phyloP scores from a whole-genome alignment of 2,888 invertebrate species.

The Parnassius orleans region DNA sequence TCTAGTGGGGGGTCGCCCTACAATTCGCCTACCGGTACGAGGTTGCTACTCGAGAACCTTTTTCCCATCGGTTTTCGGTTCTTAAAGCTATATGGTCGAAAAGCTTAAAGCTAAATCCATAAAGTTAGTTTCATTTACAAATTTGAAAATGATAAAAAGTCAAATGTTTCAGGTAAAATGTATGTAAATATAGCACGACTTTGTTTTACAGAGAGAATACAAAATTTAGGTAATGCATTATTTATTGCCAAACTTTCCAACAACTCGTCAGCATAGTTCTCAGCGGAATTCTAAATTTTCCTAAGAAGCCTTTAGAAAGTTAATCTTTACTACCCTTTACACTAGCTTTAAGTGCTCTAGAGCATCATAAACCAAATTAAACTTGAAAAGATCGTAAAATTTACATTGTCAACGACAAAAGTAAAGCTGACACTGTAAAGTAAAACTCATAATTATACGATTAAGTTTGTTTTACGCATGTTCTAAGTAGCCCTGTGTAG shows the following conservation, averaged over 20 bases:
- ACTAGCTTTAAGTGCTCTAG: not conserved
- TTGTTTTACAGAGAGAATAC: slow-evolving; percentile 1
- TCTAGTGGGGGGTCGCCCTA: too few species aligned
- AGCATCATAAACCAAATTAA: not conserved
- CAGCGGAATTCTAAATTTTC: not conserved
- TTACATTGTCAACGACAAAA: not conserved
- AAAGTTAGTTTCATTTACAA: too few species aligned
- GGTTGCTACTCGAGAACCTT: too few species aligned
- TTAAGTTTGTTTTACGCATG: too few species aligned
- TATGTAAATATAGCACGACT: slow-evolving; percentile 8
- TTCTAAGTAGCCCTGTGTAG: too few species aligned
- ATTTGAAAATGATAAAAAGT: not conserved
- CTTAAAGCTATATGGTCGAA: too few species aligned
- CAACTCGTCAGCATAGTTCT: not conserved
- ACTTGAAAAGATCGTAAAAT: not conserved
- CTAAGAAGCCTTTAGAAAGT: not conserved
- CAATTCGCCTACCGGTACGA: too few species aligned
- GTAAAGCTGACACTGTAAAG: not conserved
- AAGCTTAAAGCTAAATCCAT: too few species aligned
- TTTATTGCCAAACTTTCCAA: slow-evolving; percentile 14
- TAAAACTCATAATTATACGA: too few species aligned
- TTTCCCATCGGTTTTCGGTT: too few species aligned
- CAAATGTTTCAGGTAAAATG: slow-evolving; percentile 6
- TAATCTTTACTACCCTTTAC: not conserved
- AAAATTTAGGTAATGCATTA: slow-evolving; percentile 13